Conservation (phyloP, 2,888 invertebrate species). For the Tachina grossa region DNA sequence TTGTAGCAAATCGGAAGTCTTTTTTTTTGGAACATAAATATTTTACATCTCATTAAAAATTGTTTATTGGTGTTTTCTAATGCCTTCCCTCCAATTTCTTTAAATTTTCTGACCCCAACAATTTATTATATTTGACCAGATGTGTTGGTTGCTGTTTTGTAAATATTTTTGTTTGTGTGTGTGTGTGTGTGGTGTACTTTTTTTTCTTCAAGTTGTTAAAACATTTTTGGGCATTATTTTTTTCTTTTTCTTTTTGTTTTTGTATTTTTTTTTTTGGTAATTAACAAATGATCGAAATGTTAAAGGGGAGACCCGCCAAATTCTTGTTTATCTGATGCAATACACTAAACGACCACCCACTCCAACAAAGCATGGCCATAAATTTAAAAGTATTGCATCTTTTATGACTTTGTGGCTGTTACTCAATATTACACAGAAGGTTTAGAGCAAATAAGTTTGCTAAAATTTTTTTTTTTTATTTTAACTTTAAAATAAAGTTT, state of each 20-base stretch:
- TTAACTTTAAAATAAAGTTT: no score
- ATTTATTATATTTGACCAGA: constrained; percentile 30
- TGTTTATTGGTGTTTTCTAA: not conserved
- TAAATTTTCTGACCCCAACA: not conserved
- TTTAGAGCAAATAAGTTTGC: not conserved
- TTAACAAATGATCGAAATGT: constrained; percentile 68
- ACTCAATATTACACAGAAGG: not conserved
- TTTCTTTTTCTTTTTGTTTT: not conserved
- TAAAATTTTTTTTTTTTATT: no score
- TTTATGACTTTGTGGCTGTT: not conserved
- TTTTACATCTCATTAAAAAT: constrained; percentile 17
- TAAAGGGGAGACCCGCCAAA: constrained; percentile 69
- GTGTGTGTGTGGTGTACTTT: not conserved
- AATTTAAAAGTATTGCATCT: constrained; percentile 68
- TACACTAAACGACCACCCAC: constrained; percentile 55
- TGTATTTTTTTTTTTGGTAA: constrained; percentile 46
- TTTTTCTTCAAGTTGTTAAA: constrained; percentile 41
- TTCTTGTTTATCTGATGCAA: constrained; percentile 64
- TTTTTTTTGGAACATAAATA: not conserved
- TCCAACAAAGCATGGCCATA: not conserved
- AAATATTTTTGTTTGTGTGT: not conserved
- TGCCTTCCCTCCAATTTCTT: not conserved
- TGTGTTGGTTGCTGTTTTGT: constrained; percentile 20
- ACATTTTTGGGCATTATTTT: constrained; percentile 27
- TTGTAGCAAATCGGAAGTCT: not conserved